Percentiles rank a stretch among this genome's conserved stretches.
Evolutionary conservation across 2,113 vertebrate genomes (phyloP).

Genomic region (Fukomys damarensis): DNA sequence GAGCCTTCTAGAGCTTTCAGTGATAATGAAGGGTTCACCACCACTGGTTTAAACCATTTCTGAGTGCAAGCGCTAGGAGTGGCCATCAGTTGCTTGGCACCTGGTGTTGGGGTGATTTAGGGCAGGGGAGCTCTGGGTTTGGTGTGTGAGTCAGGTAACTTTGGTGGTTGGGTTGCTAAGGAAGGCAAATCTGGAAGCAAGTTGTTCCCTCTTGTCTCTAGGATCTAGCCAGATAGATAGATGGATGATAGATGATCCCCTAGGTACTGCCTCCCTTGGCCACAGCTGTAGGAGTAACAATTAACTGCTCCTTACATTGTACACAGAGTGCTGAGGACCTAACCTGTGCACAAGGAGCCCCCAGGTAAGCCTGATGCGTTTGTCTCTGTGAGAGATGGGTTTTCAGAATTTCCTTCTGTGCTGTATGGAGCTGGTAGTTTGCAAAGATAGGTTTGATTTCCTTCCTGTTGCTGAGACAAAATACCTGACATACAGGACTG

Average conservation of each 20-base stretch:
- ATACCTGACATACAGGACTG: neutral
- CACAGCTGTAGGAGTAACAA: neutral
- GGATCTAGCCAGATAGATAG: neutral
- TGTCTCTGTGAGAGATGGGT: neutral
- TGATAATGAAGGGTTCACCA: neutral
- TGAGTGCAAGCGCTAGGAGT: neutral
- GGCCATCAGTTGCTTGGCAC: neutral
- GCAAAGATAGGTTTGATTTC: neutral
- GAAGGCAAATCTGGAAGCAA: neutral
- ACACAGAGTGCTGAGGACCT: neutral
- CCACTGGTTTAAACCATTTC: neutral
- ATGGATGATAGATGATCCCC: too few species aligned
- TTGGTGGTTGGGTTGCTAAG: neutral
- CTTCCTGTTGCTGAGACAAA: neutral
- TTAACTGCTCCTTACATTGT: neutral
- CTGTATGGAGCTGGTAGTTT: neutral
- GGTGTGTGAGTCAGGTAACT: neutral
- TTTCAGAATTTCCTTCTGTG: neutral
- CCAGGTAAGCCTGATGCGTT: neutral
- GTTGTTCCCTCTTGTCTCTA: neutral
- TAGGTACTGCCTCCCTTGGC: neutral
- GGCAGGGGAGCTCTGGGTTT: neutral
- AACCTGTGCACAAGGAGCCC: fast-evolving
- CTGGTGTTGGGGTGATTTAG: neutral
- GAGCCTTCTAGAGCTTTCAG: neutral